phyloP scores from a whole-genome alignment of 2,797 vertebrate genomes.

The Chelon auratus region DNA sequence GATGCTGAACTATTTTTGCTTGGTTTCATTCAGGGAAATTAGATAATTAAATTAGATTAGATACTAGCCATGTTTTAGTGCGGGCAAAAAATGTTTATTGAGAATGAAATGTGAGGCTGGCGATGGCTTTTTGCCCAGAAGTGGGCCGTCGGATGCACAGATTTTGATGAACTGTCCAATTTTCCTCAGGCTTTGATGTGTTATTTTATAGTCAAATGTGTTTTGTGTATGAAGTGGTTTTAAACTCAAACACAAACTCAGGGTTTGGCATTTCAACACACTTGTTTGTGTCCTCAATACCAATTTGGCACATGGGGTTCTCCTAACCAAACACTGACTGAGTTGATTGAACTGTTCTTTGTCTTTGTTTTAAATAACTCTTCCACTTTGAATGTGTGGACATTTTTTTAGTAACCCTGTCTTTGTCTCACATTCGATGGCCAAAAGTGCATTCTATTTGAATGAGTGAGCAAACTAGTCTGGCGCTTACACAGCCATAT shows the following conservation, averaged over 20 bases:
- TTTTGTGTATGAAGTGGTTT: slow-evolving; percentile 13
- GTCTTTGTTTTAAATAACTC: slow-evolving; percentile 20
- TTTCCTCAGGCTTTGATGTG: slow-evolving; percentile 50
- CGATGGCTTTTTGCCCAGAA: slow-evolving; percentile 59
- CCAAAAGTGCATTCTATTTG: slow-evolving; percentile 53
- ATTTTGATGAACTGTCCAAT: slow-evolving; percentile 61
- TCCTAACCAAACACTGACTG: not conserved
- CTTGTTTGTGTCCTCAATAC: slow-evolving; percentile 15
- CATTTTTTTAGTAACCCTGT: not conserved
- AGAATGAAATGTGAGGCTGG: slow-evolving; percentile 51
- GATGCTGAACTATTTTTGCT: slow-evolving; percentile 76
- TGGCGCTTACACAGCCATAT: slow-evolving; percentile 57
- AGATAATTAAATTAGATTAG: slow-evolving; percentile 54
- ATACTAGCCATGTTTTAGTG: slow-evolving; percentile 62
- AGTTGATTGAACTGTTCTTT: slow-evolving; percentile 1
- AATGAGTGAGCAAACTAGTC: slow-evolving; percentile 59
- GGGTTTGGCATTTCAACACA: slow-evolving; percentile 20
- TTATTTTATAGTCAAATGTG: slow-evolving; percentile 30
- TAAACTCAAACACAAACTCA: slow-evolving; percentile 11
- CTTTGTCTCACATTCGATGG: slow-evolving; percentile 42
- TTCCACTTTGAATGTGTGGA: slow-evolving; percentile 16
- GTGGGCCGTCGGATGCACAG: slow-evolving; percentile 56
- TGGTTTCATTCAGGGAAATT: slow-evolving; percentile 79
- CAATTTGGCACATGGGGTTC: slow-evolving; percentile 9
- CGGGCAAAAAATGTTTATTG: slow-evolving; percentile 72